Base-by-base conservation (phyloP, 2,888 invertebrate species). In the Agrotis exclamationis region DNA sequence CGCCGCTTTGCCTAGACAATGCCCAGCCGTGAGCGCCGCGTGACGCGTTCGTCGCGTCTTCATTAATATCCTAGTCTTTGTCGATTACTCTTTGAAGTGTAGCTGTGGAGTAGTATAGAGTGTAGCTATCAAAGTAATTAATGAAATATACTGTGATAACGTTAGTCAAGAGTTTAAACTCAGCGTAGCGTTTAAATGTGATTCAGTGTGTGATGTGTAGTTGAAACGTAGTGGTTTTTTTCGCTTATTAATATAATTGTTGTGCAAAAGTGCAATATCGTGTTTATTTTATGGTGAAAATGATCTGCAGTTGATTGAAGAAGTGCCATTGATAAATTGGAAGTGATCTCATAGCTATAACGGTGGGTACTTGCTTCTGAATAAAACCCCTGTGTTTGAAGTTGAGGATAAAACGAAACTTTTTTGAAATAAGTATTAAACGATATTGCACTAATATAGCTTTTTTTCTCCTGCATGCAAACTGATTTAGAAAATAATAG, bases 1-100 rank as follows among this genome's bases (percentile, higher is more conserved):
- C 51, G 45, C 65, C 53, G 56, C 71, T 58, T 50, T 59, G 64
- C 58, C 74, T 78, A 82, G 80, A 84, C 82, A 81, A 84, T 70
- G 69, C 72, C 63, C 74, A 75, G 71, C 73, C 79, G 77, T 69
- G 74, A 63, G 57, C 60, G 65, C 71, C 77, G 74, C 79, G 73
- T 70, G 70, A 71, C 80, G 79, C 71, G 53, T 64, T n/a, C 71
- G 22, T 22, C 68, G 79, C 76, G 76, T 76, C 76, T 76, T 39
- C 20, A 14, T 54, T 76, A 51, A 80, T 80, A 67, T 53, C 57
- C 24, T 65, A 56, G 51, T 79, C 69, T 60, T 60, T 79, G 62
- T 65, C 33, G 50, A 50, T 62, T 58, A 51, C 58, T 56, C 54
- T 63, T 64, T 75, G 65, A 79, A 62, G 63, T 39, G 39, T 39